Conservation (phyloP, 2,888 invertebrate genomes). For the Odontothrips loti region DNA sequence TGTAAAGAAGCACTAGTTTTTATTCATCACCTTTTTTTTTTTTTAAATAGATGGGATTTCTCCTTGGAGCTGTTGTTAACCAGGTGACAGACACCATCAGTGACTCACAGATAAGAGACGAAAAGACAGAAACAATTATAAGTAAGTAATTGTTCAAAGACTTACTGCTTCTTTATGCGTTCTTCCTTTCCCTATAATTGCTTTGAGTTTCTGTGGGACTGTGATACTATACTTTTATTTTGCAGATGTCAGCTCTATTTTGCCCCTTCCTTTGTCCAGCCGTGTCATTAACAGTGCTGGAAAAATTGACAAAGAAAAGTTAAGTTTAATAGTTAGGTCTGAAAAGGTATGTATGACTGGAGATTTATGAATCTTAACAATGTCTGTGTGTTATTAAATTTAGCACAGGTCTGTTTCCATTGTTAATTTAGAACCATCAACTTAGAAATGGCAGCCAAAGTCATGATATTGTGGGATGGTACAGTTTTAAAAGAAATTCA, state of each 20-base stretch:
- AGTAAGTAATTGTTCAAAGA: background rate
- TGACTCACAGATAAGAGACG: constrained; percentile 3
- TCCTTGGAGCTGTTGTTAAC: background rate
- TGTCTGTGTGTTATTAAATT: background rate
- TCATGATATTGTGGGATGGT: constrained; percentile 18
- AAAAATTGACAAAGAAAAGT: background rate
- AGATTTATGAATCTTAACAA: background rate
- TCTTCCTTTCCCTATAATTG: background rate
- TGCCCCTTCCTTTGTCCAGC: background rate
- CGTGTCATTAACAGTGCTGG: background rate
- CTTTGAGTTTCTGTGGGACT: no score
- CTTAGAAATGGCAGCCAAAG: background rate
- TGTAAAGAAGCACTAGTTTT: no score
- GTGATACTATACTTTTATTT: background rate
- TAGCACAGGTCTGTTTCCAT: background rate
- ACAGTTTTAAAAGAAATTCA: background rate
- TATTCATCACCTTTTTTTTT: background rate
- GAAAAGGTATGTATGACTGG: background rate
- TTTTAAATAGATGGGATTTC: background rate
- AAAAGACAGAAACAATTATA: constrained; percentile 5
- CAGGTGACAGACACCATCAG: background rate
- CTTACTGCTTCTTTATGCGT: background rate
- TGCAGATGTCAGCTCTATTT: background rate
- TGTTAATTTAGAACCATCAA: background rate
- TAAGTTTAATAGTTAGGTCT: background rate